Evolutionary conservation across 2,888 invertebrate genomes (phyloP).

Genomic region (Synanthedon tipuliformis): DNA sequence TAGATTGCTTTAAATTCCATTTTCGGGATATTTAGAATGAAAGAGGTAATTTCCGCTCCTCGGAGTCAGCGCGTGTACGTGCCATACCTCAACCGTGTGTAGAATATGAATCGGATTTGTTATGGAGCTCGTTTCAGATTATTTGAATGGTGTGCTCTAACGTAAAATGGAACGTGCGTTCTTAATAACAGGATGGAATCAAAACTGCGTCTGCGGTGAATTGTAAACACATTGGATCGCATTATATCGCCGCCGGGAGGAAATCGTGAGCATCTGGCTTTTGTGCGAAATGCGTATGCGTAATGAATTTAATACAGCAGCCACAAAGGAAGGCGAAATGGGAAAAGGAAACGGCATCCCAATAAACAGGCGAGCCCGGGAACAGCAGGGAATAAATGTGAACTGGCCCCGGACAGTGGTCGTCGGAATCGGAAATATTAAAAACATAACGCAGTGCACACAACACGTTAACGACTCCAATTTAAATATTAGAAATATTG

Average conservation of each 20-base stretch:
- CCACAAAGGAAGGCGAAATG: constrained; percentile 41
- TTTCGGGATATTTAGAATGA: too few relatives aligned
- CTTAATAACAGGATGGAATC: constrained; percentile 44
- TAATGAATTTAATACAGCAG: constrained; percentile 14
- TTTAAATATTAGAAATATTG: constrained; percentile 15
- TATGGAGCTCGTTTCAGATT: not conserved
- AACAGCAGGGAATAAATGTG: constrained; percentile 18
- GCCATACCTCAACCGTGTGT: too few relatives aligned
- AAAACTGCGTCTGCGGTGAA: constrained; percentile 18
- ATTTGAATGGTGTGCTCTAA: constrained; percentile 14
- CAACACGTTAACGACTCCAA: not conserved
- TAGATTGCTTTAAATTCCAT: too few relatives aligned
- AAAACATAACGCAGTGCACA: too few relatives aligned
- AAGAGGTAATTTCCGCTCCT: too few relatives aligned
- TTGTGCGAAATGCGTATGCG: constrained; percentile 13
- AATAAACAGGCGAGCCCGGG: constrained; percentile 14
- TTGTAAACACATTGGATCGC: constrained; percentile 31
- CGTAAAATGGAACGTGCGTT: constrained; percentile 43
- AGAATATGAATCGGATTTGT: too few relatives aligned
- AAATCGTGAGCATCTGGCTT: constrained; percentile 48
- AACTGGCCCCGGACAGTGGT: too few relatives aligned
- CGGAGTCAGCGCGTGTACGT: too few relatives aligned
- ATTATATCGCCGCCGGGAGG: constrained; percentile 30
- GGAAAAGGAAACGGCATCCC: constrained; percentile 36
- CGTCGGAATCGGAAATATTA: too few relatives aligned